Conservation (phyloP, 1,140 invertebrate species). For the Argopecten irradians region DNA sequence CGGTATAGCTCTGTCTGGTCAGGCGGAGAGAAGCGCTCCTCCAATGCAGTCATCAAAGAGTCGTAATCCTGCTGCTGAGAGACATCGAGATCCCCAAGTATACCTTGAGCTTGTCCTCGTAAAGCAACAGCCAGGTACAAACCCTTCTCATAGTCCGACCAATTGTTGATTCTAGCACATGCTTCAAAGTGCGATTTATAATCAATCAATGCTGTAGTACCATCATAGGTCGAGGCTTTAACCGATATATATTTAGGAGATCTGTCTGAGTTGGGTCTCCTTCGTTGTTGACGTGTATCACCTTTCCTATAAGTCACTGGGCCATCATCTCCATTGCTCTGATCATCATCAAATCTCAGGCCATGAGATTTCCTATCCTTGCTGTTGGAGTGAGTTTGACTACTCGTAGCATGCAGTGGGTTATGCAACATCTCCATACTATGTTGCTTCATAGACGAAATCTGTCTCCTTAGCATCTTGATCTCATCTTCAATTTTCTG, state of each 20-base stretch:
- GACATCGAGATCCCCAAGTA: conserved; percentile 9
- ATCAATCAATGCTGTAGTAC: conserved; percentile 31
- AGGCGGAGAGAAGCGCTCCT: neutral
- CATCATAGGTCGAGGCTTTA: neutral
- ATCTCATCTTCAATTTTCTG: neutral
- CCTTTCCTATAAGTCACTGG: neutral
- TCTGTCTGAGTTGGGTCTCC: neutral
- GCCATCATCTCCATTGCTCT: too few relatives aligned
- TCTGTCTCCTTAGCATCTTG: neutral
- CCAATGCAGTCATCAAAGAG: neutral
- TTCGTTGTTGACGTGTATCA: neutral
- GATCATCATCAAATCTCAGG: neutral
- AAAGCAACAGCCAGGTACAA: conserved; percentile 17
- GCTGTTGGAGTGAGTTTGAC: neutral
- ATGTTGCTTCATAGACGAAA: neutral
- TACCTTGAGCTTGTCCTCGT: conserved; percentile 32
- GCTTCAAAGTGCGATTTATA: conserved; percentile 44
- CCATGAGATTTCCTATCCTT: neutral
- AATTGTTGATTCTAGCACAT: conserved; percentile 38
- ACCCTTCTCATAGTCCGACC: conserved; percentile 43
- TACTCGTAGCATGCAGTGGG: neutral
- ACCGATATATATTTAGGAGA: neutral
- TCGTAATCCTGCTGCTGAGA: neutral
- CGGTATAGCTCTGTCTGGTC: conserved; percentile 7
- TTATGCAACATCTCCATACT: neutral